phyloP scores from a whole-genome alignment of 2,888 invertebrate genomes.

The Papilio protenor region DNA sequence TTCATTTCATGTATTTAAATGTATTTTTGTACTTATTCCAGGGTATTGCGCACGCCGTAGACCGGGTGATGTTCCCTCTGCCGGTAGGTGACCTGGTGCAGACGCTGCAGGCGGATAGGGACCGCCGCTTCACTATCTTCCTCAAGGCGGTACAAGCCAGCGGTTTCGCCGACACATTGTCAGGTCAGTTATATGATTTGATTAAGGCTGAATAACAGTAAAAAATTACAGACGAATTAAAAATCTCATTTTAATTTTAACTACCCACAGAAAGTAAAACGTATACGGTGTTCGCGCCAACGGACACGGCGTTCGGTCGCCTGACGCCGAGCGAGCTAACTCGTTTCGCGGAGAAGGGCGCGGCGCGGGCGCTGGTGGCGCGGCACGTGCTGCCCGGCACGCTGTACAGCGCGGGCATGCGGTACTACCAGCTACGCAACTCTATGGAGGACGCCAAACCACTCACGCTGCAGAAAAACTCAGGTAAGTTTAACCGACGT shows the following conservation, averaged over 20 bases:
- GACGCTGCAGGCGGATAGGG: slow-evolving; percentile 93
- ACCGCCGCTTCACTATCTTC: slow-evolving; percentile 91
- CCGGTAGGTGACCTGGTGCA: slow-evolving; percentile 94
- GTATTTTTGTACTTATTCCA: slow-evolving; percentile 50
- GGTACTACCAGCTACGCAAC: slow-evolving; percentile 93
- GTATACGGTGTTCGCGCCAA: slow-evolving; percentile 93
- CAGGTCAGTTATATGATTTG: slow-evolving; percentile 76
- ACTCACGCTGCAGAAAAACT: slow-evolving; percentile 91
- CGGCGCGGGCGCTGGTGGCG: slow-evolving; percentile 89
- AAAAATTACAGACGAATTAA: neutral
- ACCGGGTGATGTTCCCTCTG: slow-evolving; percentile 94
- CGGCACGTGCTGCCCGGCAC: slow-evolving; percentile 91
- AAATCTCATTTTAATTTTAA: neutral
- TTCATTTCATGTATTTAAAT: neutral
- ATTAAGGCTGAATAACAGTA: neutral
- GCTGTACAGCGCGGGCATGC: slow-evolving; percentile 93
- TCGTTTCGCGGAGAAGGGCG: slow-evolving; percentile 85
- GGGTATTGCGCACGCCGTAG: slow-evolving; percentile 93
- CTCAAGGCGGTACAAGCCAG: slow-evolving; percentile 90
- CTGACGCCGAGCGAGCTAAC: slow-evolving; percentile 85
- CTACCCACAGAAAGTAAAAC: slow-evolving; percentile 88
- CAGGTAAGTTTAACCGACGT: slow-evolving; percentile 76
- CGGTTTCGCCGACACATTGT: slow-evolving; percentile 89
- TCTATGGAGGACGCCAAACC: slow-evolving; percentile 90
- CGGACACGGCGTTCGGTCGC: slow-evolving; percentile 91